Percentiles rank a stretch among this genome's conserved stretches.
Evolutionary conservation across 2,113 vertebrate genomes (phyloP).

Genomic region (Plectropomus leopardus): DNA sequence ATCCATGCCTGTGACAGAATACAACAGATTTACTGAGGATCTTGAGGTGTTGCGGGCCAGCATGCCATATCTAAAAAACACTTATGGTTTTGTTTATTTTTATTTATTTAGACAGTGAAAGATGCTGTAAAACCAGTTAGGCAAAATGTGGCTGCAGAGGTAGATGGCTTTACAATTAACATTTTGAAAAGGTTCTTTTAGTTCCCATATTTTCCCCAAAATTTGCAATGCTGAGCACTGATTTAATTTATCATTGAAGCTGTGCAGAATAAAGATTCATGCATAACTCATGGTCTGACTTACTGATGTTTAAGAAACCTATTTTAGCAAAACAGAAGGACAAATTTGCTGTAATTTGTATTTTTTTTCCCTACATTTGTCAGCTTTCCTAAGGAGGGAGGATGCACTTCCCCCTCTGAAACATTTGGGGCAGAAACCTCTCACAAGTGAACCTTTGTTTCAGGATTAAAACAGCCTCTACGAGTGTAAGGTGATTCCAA

Average conservation of each 20-base stretch:
- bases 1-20: background rate
- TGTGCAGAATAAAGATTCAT: background rate
- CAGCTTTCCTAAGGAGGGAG: background rate
- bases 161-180: background rate
- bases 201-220: background rate
- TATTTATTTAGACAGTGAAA: background rate
- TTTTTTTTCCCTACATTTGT: background rate
- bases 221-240: background rate
- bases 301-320: background rate
- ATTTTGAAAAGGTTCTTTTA: background rate
- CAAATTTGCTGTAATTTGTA: background rate
- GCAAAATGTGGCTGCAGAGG: background rate
- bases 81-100: background rate
- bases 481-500: background rate
- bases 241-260: background rate
- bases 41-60: too few species aligned
- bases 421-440: background rate
- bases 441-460: constrained; percentile 25
- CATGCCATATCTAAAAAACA: background rate
- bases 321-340: constrained; percentile 1
- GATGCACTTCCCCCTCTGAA: background rate
- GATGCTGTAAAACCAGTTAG: background rate
- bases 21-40: background rate
- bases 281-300: background rate
- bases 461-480: constrained; percentile 3